Evolutionary conservation across 2,888 invertebrate species (phyloP), one percentile per base, ranked within the genome.

Genomic region (Pseudococcus longispinus): DNA sequence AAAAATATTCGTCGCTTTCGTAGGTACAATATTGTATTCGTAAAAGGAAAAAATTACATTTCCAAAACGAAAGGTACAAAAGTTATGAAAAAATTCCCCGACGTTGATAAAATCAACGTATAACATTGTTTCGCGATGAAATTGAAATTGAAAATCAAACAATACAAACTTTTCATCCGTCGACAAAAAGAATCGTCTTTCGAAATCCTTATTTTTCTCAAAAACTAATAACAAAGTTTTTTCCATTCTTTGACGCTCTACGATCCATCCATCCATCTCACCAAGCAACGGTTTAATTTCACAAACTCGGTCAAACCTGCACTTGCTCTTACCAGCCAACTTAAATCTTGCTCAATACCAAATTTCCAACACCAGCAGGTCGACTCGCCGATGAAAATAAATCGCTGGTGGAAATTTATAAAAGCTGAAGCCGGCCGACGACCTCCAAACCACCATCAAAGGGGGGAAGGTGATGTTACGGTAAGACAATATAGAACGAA

Each of bases 401-500:
- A 37, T 32, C 29, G 32, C 8, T 42, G 42, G 11, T 42, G 77
- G 42, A 42, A 20, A 29, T 42, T 42, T 74, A 32, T 74, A 80
- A 70, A 80, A 42, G 77, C 42, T 42, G 32, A 74, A 42, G 42
- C 77, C 77, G 77, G 77, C 77, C 77, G 77, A 42, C 77, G 77
- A 80, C 77, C 77, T 80, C 77, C 77, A 80, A 42, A 42, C 20
- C 15, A 42, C 9, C 15, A 13, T 42, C 9, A n/a, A 80, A 42
- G 20, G 42, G 42, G 20, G 42, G 37, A 42, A 42, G 42, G n/a
- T 80, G 15, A 37, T 37, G n/a, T 70, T 37, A 13, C 6, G 11
- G 26, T 32, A n/a, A n/a, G 32, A 29, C 15, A 60, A 20, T 60
- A 37, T 37, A 9, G 37, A 60, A 9, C 23, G n/a, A 51, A 60